Evolutionary conservation across 1,140 invertebrate genomes (phyloP).

Genomic region (Plectrocnemia conspersa): DNA sequence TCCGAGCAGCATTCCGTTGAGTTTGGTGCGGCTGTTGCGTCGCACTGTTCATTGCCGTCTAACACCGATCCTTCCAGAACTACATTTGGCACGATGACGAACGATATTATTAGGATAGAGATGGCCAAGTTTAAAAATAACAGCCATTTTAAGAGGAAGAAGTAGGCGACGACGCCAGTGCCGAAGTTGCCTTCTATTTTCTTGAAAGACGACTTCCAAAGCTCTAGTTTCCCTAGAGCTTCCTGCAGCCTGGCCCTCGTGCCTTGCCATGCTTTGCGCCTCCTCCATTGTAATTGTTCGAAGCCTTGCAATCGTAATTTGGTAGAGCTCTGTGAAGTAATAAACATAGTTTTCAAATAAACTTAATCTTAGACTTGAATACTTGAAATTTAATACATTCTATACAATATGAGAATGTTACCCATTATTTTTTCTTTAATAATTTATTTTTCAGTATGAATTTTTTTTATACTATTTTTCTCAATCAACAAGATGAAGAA

Average conservation of each 20-base stretch:
- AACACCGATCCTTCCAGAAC: slow-evolving; percentile 47
- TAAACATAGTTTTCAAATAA: no score
- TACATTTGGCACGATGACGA: slow-evolving; percentile 65
- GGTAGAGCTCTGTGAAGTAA: slow-evolving; percentile 61
- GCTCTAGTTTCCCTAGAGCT: slow-evolving; percentile 61
- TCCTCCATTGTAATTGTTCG: slow-evolving; percentile 72
- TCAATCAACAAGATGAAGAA: no score
- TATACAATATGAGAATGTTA: no score
- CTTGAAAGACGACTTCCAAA: slow-evolving; percentile 67
- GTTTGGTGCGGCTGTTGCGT: slow-evolving; percentile 38
- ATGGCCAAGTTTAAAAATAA: slow-evolving; percentile 68
- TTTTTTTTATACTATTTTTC: no score
- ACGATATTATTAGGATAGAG: slow-evolving; percentile 59
- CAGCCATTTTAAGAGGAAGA: slow-evolving; percentile 76
- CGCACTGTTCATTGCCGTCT: slow-evolving; percentile 42
- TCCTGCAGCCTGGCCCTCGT: slow-evolving; percentile 56
- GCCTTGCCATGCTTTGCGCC: slow-evolving; percentile 64
- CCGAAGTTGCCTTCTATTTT: slow-evolving; percentile 77
- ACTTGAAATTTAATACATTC: no score
- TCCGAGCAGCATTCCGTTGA: slow-evolving; percentile 53
- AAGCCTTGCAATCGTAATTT: slow-evolving; percentile 73
- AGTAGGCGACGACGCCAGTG: slow-evolving; percentile 74
- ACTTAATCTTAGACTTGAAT: no score
- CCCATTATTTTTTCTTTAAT: no score
- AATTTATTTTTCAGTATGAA: no score